Conservation (phyloP, 2,888 invertebrate species). For the Chorisops tibialis region DNA sequence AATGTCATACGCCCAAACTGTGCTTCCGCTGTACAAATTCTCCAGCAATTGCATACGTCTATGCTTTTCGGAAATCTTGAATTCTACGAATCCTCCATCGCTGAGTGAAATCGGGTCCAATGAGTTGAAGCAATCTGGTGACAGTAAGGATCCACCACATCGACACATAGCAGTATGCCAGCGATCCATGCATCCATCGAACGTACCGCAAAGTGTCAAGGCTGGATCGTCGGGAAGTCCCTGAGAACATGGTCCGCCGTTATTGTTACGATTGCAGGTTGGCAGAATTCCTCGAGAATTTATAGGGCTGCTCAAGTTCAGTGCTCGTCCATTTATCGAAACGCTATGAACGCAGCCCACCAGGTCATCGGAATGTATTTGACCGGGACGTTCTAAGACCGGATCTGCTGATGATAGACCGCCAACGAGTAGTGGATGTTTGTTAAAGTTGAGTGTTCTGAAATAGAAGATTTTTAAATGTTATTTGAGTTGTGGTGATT, state of each 20-base stretch:
- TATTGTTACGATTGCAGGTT: conserved; percentile 70
- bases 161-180: conserved; percentile 75
- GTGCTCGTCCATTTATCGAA: conserved; percentile 76
- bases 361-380: conserved; percentile 87
- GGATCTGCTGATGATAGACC: conserved; percentile 83
- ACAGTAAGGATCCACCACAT: conserved; percentile 66
- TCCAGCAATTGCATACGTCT: conserved; percentile 82
- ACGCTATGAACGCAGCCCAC: conserved; percentile 92
- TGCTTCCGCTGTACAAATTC: conserved; percentile 70
- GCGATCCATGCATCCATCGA: conserved; percentile 74
- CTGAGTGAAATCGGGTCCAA: conserved; percentile 76
- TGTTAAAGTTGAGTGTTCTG: conserved; percentile 89
- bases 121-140: conserved; percentile 76
- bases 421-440: conserved; percentile 79
- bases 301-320: conserved; percentile 77
- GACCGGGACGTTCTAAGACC: conserved; percentile 82
- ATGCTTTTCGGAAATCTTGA: conserved; percentile 77
- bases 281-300: conserved; percentile 68
- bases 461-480: conserved; percentile 43
- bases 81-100: conserved; percentile 75
- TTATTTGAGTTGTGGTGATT: too few relatives aligned
- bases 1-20: conserved; percentile 59
- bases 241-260: conserved; percentile 62
- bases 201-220: conserved; percentile 57
- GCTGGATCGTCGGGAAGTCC: conserved; percentile 46